phyloP scores from a whole-genome alignment of 2,888 invertebrate genomes.

The Hoplodrina ambigua region DNA sequence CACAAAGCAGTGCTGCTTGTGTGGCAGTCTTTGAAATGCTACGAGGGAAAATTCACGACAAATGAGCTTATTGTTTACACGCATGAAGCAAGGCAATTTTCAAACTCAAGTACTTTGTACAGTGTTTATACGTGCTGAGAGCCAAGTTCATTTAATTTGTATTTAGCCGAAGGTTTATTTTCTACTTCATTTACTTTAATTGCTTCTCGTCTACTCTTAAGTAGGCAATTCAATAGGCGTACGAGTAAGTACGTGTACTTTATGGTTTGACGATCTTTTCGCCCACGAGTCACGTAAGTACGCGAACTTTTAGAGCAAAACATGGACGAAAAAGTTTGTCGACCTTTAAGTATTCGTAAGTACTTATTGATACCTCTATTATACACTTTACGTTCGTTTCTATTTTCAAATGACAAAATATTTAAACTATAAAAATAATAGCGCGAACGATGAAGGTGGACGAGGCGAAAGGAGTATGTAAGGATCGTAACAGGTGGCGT shows the following conservation, averaged over 20 bases:
- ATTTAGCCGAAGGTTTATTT: conserved; percentile 12
- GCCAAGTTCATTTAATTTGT: conserved; percentile 29
- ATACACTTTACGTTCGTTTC: neutral
- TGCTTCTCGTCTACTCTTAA: no score
- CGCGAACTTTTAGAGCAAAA: no score
- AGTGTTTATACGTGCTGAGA: conserved; percentile 10
- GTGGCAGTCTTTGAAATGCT: conserved; percentile 66
- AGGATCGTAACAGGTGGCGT: no score
- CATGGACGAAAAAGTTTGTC: no score
- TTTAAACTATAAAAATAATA: neutral
- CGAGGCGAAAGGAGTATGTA: no score
- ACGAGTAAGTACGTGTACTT: neutral
- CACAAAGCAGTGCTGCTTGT: conserved; percentile 63
- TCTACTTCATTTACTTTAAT: conserved; percentile 3
- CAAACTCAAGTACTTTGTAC: conserved; percentile 22
- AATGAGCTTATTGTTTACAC: conserved; percentile 64
- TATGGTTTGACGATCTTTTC: neutral
- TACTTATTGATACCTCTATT: no score
- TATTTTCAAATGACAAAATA: neutral
- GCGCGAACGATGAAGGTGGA: no score
- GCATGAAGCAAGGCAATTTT: conserved; percentile 40
- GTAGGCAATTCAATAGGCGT: no score
- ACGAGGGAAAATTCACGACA: conserved; percentile 62
- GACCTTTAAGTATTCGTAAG: no score
- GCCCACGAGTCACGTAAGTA: neutral